Base-by-base conservation (phyloP, 2,888 invertebrate genomes). In the Pollenia amentaria region DNA sequence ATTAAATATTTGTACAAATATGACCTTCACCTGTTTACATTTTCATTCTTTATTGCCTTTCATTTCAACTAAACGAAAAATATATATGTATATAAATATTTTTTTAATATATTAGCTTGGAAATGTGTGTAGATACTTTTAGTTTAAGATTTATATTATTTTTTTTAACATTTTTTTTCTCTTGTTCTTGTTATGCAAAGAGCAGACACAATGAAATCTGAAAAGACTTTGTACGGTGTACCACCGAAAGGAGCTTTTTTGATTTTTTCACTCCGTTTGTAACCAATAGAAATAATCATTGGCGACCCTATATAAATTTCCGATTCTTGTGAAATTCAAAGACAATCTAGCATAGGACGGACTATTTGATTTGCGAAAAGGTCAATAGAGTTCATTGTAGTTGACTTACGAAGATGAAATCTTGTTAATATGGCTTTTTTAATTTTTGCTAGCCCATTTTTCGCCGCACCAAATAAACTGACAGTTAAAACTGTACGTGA, bases 171-270 rank as follows among this genome's bases (percentile, higher is more conserved):
- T 1, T 7, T 53, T 40, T 29, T n/a, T n/a, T 57, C 1, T 12
- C 8, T n/a, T 40, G 2, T 11, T 14, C 6, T 75, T 62, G 11
- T 53, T 14, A 64, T 62, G 53, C 14, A 42, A 48, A 48, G 29
- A 38, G 29, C 53, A 62, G 60, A 72, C 29, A 53, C 44, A 72
- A 80, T 64, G 46, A 18, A 53, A 44, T 53, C 64, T 14, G 38
- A 38, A 18, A 44, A 80, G 29, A 29, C 29, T 64, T 38, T 44
- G 48, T 60, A 29, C 29, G 29, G 29, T 29, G 3, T 3, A 29
- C 29, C 29, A 2, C 29, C 29, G 3, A 29, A 29, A 29, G 29
- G 29, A 29, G 21, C 12, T 18, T 40, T 16, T 48, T 14, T 10
- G 40, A 14, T 44, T 57, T 8, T 57, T 7, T 55, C 29, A 29